These are phyloP conservation scores for Thereva nobilitata DNA, from an alignment of 2,888 invertebrate species.

Conservation along the genomic window DNA sequence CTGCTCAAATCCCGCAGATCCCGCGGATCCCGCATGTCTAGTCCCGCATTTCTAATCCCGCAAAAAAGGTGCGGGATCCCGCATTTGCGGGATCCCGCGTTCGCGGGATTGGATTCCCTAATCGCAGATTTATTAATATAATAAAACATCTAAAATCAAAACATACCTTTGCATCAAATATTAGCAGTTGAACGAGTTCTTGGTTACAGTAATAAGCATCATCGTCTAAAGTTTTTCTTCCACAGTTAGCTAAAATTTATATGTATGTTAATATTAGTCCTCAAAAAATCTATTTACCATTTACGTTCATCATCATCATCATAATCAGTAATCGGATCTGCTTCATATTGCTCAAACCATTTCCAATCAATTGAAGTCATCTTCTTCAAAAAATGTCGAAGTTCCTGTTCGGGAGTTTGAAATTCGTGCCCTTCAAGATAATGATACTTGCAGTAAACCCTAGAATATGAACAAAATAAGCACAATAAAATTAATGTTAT, in stretches of 20 bases:
- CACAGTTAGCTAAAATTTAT: slow-evolving; percentile 64
- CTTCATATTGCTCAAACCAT: slow-evolving; percentile 67
- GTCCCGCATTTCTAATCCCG: too few species aligned
- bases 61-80: too few species aligned
- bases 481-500: background rate
- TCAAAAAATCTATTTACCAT: background rate
- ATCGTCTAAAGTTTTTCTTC: slow-evolving; percentile 64
- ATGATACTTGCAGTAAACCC: slow-evolving; percentile 88
- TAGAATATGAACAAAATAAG: slow-evolving; percentile 49
- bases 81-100: too few species aligned
- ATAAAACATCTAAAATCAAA: slow-evolving; percentile 32
- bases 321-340: slow-evolving; percentile 45
- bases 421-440: slow-evolving; percentile 79
- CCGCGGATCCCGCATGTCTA: too few species aligned
- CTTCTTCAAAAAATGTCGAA: slow-evolving; percentile 74
- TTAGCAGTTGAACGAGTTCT: slow-evolving; percentile 79
- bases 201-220: slow-evolving; percentile 83
- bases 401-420: slow-evolving; percentile 72
- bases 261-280: background rate
- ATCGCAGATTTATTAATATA: too few species aligned
- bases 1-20: too few species aligned
- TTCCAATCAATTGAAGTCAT: slow-evolving; percentile 65
- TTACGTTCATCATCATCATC: slow-evolving; percentile 47
- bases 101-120: too few species aligned
- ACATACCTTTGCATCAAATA: slow-evolving; percentile 85